Evolutionary conservation across 2,797 vertebrate genomes (phyloP).

Genomic region (Saxicola maurus): DNA sequence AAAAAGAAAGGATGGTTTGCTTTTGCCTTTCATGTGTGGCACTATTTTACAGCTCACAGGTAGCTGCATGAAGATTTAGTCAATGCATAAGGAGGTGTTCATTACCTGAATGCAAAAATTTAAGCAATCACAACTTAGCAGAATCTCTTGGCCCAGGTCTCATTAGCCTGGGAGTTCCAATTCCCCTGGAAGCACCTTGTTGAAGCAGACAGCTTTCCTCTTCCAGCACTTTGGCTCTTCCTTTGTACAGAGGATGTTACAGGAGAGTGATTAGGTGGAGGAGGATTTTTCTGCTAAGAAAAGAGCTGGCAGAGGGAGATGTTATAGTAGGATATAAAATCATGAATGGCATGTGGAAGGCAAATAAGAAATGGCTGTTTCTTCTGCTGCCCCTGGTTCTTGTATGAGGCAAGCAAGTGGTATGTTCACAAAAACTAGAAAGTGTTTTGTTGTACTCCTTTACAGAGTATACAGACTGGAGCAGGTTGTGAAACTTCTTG

Average conservation of each 20-base stretch:
- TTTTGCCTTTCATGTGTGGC: background rate
- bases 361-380: background rate
- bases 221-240: background rate
- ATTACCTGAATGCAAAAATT: background rate
- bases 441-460: background rate
- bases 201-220: conserved; percentile 6
- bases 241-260: background rate
- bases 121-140: conserved; percentile 38
- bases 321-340: background rate
- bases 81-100: background rate
- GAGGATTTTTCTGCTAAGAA: background rate
- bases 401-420: background rate
- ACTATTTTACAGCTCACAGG: background rate
- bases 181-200: background rate
- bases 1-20: conserved; percentile 7
- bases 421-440: background rate
- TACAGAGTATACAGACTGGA: background rate
- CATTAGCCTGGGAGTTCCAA: conserved; percentile 16
- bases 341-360: background rate
- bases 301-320: background rate
- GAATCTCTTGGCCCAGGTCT: conserved; percentile 21
- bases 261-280: background rate
- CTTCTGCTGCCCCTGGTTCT: background rate
- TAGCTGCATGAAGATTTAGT: background rate
- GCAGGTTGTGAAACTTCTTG: background rate